These are phyloP conservation scores for Babylonia areolata DNA, from an alignment of 1,140 invertebrate genomes.

Conservation along the genomic window DNA sequence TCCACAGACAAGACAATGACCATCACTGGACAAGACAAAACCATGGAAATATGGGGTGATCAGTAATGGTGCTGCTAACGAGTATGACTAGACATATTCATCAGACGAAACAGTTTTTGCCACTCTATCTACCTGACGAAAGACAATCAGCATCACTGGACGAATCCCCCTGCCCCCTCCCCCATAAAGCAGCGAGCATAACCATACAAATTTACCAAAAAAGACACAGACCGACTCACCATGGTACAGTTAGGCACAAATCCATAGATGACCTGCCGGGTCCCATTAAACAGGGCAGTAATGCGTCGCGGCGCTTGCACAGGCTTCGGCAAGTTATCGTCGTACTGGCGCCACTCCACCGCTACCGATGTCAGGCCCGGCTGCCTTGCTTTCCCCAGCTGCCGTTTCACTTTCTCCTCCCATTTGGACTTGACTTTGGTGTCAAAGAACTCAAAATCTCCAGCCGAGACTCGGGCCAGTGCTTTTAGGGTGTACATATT, in stretches of 20 bases:
- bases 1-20: too few species aligned
- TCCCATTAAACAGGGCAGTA: constrained; percentile 72
- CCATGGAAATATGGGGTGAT: too few species aligned
- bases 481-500: constrained; percentile 69
- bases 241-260: constrained; percentile 73
- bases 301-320: constrained; percentile 71
- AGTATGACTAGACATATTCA: too few species aligned
- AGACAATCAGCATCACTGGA: too few species aligned
- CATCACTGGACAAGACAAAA: too few species aligned
- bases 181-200: too few species aligned
- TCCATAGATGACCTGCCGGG: constrained; percentile 73
- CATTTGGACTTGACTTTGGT: constrained; percentile 72
- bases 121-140: too few species aligned
- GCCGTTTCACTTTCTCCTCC: constrained; percentile 68
- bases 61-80: too few species aligned
- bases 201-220: too few species aligned
- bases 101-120: too few species aligned
- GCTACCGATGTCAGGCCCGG: constrained; percentile 69
- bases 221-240: constrained; percentile 64
- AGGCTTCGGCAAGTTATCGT: constrained; percentile 54
- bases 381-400: constrained; percentile 67
- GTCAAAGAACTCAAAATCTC: constrained; percentile 71
- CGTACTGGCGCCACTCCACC: constrained; percentile 72
- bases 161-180: too few species aligned
- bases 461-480: constrained; percentile 67